Evolutionary conservation across 2,797 vertebrate genomes (phyloP).

Genomic region (Buceros bicornis): DNA sequence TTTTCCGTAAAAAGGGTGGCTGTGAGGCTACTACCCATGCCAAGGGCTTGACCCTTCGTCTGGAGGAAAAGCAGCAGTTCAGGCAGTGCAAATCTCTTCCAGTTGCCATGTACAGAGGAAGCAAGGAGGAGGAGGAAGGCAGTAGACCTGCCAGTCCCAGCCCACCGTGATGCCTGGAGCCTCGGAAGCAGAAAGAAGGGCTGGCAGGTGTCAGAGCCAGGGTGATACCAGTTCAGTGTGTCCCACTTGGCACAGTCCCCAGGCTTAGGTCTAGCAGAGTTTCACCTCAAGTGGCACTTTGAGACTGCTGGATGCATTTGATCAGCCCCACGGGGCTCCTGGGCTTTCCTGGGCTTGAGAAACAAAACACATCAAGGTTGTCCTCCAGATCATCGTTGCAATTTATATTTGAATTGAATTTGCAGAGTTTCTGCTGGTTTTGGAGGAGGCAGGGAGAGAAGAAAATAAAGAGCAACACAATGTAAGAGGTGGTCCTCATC

Average conservation of each 20-base stretch:
- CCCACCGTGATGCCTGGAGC: neutral
- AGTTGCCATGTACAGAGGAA: rapidly evolving
- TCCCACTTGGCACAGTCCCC: neutral
- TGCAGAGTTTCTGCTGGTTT: neutral
- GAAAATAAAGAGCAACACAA: neutral
- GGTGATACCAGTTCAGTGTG: neutral
- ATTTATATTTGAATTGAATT: neutral
- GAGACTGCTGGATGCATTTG: neutral
- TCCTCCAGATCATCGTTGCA: neutral
- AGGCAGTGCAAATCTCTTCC: neutral
- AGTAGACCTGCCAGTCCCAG: neutral
- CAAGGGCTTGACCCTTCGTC: neutral
- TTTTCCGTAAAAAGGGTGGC: neutral
- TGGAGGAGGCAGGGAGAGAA: neutral
- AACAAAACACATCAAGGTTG: neutral
- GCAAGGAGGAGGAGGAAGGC: neutral
- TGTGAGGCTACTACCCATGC: neutral
- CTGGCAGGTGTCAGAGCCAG: neutral
- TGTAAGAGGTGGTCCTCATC: neutral
- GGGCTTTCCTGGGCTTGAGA: neutral
- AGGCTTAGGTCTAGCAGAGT: neutral
- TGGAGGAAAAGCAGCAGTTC: neutral
- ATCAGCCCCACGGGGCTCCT: rapidly evolving
- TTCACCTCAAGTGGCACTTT: neutral
- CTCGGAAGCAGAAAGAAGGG: neutral